phyloP scores from a whole-genome alignment of 2,797 vertebrate species.

The Emys orbicularis region DNA sequence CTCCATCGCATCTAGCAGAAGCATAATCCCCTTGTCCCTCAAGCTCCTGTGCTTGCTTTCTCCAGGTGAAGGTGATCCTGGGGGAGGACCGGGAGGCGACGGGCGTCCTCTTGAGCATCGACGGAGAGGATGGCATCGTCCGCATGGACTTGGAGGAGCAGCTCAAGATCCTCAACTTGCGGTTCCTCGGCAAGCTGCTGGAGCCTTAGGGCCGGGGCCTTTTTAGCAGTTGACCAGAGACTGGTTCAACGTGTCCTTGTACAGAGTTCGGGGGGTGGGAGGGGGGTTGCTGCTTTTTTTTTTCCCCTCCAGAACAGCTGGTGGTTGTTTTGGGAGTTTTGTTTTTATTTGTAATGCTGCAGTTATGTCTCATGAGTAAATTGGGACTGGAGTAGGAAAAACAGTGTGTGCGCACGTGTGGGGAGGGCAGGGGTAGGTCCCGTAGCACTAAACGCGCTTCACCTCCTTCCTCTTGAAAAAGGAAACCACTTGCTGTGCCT shows the following conservation, averaged over 20 bases:
- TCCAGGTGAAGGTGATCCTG: slow-evolving; percentile 94
- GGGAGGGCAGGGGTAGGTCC: background rate
- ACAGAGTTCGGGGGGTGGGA: background rate
- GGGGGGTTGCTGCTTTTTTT: background rate
- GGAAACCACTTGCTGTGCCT: background rate
- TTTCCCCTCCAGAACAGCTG: background rate
- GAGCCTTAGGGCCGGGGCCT: slow-evolving; percentile 80
- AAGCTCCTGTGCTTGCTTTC: background rate
- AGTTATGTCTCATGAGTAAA: background rate
- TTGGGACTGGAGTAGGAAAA: background rate
- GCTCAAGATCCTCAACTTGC: slow-evolving; percentile 95
- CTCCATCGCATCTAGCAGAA: background rate
- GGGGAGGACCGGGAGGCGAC: slow-evolving; percentile 94
- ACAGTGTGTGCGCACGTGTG: background rate
- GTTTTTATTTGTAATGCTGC: background rate
- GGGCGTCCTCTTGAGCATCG: slow-evolving; percentile 92
- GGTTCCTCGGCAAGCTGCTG: slow-evolving; percentile 92
- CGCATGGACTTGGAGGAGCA: slow-evolving; percentile 94
- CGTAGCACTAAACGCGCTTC: background rate
- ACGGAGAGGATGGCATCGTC: slow-evolving; percentile 94
- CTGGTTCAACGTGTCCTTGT: background rate
- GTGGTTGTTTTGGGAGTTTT: background rate
- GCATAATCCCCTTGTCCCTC: background rate
- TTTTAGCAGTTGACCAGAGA: background rate
- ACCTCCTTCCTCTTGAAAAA: background rate